phyloP scores from a whole-genome alignment of 2,797 vertebrate species.

The Argentina silus region DNA sequence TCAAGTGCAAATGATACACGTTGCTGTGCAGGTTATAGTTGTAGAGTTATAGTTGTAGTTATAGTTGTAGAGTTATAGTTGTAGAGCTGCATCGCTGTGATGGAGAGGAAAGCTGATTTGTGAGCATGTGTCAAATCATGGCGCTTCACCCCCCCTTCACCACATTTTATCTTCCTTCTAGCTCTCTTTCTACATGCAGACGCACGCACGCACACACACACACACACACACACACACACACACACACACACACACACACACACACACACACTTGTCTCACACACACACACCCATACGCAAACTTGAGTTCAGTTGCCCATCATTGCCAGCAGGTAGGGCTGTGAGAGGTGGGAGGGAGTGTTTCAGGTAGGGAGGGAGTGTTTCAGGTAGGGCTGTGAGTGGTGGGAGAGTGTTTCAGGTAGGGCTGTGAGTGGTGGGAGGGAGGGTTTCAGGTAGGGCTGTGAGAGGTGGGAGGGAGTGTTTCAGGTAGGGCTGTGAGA shows the following conservation, averaged over 20 bases:
- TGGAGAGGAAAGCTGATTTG: not conserved
- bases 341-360: too few relatives aligned
- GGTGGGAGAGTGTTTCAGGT: not conserved
- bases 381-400: not conserved
- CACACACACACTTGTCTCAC: too few relatives aligned
- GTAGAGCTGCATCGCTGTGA: not conserved
- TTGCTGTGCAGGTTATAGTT: not conserved
- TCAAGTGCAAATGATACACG: not conserved
- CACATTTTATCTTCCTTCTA: too few relatives aligned
- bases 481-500: not conserved
- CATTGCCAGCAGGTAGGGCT: too few relatives aligned
- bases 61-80: slow-evolving; percentile 1
- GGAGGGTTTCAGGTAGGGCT: not conserved
- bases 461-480: not conserved
- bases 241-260: slow-evolving; percentile 36
- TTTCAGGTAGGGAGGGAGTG: not conserved
- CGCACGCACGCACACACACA: too few relatives aligned
- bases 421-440: not conserved
- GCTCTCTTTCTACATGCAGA: too few relatives aligned
- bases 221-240: too few relatives aligned
- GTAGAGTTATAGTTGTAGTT: not conserved
- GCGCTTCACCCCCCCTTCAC: too few relatives aligned
- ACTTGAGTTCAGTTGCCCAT: slow-evolving; percentile 6
- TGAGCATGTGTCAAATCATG: not conserved
- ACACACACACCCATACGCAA: slow-evolving; percentile 36